phyloP scores from a whole-genome alignment of 1,140 invertebrate species.

The Mesaphorura yosii region DNA sequence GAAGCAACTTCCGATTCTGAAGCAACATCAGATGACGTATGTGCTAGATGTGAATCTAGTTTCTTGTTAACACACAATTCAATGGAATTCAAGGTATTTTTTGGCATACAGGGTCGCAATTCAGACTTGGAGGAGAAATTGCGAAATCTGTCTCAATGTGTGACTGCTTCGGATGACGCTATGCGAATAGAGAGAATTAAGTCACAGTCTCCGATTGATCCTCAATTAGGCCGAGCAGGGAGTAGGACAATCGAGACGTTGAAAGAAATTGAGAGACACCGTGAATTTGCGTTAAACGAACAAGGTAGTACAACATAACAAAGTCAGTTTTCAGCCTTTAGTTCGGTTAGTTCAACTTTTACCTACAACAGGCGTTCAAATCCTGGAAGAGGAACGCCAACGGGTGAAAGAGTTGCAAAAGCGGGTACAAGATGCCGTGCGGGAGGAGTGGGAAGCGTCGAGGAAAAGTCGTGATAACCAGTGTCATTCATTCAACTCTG shows the following conservation, averaged over 20 bases:
- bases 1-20: conserved; percentile 11
- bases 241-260: conserved; percentile 75
- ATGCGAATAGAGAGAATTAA: conserved; percentile 75
- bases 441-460: conserved; percentile 65
- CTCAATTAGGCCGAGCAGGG: conserved; percentile 53
- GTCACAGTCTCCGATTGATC: conserved; percentile 60
- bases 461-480: conserved; percentile 46
- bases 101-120: conserved; percentile 22
- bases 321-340: neutral
- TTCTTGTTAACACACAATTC: neutral
- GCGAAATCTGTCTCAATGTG: conserved; percentile 20
- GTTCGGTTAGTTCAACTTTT: conserved; percentile 1
- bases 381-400: conserved; percentile 78
- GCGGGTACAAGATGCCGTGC: conserved; percentile 74
- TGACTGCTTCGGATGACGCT: conserved; percentile 60
- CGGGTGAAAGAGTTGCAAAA: conserved; percentile 74
- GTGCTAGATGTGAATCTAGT: conserved; percentile 6
- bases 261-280: conserved; percentile 76
- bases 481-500: conserved; percentile 55
- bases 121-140: conserved; percentile 32
- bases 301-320: conserved; percentile 57
- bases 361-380: conserved; percentile 55
- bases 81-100: neutral
- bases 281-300: conserved; percentile 72
- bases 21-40: conserved; percentile 24